Percentiles rank a stretch among this genome's conserved stretches.
These are phyloP conservation scores for Pseudopodoces humilis DNA, from an alignment of 2,113 vertebrate species.

Conservation along the genomic window DNA sequence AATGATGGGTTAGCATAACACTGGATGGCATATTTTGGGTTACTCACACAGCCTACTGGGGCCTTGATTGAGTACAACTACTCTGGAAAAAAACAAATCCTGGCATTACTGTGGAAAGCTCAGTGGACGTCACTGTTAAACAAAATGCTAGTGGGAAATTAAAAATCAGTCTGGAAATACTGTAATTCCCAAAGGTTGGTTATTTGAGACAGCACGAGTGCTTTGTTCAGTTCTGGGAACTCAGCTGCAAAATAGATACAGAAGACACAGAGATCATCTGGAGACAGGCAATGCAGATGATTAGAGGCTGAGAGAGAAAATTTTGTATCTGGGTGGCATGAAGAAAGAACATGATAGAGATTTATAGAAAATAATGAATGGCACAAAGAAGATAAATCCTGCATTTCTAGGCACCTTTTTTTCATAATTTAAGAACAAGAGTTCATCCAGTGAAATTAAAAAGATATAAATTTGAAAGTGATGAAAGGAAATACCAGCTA, in stretches of 20 bases:
- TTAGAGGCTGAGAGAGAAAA: background rate
- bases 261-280: background rate
- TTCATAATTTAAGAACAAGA: background rate
- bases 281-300: background rate
- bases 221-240: background rate
- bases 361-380: constrained; percentile 1
- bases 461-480: background rate
- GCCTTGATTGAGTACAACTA: background rate
- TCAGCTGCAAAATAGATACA: background rate
- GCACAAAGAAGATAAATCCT: background rate
- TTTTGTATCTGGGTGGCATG: background rate
- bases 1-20: background rate
- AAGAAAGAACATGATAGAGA: background rate
- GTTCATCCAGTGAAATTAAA: background rate
- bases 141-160: background rate
- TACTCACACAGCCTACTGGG: background rate
- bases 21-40: background rate
- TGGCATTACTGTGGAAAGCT: background rate
- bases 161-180: background rate
- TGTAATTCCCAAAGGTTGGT: background rate
- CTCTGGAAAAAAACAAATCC: background rate
- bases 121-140: background rate
- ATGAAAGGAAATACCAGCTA: constrained; percentile 9
- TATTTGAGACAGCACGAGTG: background rate
- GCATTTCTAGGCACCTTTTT: background rate